Percentiles rank a stretch among this genome's conserved stretches.
phyloP scores from a whole-genome alignment of 2,113 vertebrate genomes.

The Meriones unguiculatus region DNA sequence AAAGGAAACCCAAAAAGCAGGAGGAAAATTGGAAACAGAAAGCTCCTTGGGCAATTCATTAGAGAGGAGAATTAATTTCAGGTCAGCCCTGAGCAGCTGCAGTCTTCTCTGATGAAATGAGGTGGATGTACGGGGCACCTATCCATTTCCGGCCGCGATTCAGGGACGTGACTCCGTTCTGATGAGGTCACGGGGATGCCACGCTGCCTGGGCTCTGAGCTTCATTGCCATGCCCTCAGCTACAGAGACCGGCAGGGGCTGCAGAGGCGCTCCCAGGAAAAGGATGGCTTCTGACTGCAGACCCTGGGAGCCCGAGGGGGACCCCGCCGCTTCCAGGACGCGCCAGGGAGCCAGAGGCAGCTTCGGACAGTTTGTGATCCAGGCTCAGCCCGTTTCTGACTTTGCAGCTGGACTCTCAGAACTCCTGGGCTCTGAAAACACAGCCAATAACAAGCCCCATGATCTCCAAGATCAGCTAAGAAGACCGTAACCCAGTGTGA shows the following conservation, averaged over 20 bases:
- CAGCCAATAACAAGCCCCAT: background rate
- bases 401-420: background rate
- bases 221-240: background rate
- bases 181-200: background rate
- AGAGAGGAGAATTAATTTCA: conserved; percentile 62
- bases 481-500: background rate
- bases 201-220: background rate
- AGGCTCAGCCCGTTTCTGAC: background rate
- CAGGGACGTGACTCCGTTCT: background rate
- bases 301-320: background rate
- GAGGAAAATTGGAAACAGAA: conserved; percentile 42
- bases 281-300: background rate
- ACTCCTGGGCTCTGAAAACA: background rate
- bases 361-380: background rate
- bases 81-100: conserved; percentile 21
- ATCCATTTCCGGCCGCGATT: background rate
- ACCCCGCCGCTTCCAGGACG: accelerated
- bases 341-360: background rate
- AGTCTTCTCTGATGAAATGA: background rate
- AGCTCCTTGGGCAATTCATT: conserved; percentile 38
- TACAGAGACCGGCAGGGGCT: background rate
- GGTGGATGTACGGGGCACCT: background rate
- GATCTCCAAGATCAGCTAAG: background rate
- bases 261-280: background rate
- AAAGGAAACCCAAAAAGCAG: conserved; percentile 56